Conservation (phyloP, 2,113 vertebrate species). For the Desmodus rotundus region DNA sequence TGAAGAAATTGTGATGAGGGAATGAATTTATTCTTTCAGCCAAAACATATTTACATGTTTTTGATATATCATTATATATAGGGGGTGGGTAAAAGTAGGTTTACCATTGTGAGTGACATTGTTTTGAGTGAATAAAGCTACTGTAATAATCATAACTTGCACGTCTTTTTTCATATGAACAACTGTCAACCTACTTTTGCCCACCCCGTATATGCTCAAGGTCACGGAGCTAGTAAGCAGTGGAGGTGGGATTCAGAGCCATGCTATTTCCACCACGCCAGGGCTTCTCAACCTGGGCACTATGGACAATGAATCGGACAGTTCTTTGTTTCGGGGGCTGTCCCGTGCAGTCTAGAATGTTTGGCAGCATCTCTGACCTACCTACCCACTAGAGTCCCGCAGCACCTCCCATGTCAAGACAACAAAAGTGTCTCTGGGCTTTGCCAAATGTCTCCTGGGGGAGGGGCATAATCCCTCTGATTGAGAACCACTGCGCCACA, state of each 20-base stretch:
- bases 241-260: background rate
- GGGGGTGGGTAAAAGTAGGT: background rate
- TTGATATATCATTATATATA: background rate
- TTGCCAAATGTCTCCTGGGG: background rate
- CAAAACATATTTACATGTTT: background rate
- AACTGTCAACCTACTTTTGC: background rate
- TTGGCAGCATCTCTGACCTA: background rate
- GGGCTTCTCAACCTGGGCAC: background rate
- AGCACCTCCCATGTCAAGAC: background rate
- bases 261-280: background rate
- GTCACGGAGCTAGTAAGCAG: background rate
- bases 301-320: background rate
- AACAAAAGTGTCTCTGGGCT: background rate
- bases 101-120: background rate
- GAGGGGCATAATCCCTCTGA: background rate
- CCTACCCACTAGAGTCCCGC: background rate
- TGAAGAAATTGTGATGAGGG: background rate
- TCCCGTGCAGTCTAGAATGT: background rate
- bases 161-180: background rate
- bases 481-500: background rate
- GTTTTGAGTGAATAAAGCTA: background rate
- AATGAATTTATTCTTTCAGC: background rate
- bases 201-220: background rate
- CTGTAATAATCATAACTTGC: background rate
- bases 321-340: background rate